phyloP scores from a whole-genome alignment of 2,797 vertebrate species.

The Pseudotriccus pelzelni region DNA sequence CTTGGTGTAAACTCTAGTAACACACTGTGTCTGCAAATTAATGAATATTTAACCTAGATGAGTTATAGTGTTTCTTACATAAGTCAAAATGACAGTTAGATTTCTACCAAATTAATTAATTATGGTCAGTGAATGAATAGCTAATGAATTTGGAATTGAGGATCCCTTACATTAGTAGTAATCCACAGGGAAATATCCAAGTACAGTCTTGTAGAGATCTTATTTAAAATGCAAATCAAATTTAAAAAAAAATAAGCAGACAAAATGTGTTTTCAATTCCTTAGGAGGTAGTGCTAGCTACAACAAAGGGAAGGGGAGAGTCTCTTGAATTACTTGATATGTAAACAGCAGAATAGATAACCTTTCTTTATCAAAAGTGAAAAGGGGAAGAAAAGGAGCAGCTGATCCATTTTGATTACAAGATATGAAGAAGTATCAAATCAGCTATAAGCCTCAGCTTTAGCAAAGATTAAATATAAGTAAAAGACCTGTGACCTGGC shows the following conservation, averaged over 20 bases:
- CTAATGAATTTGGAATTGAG: conserved; percentile 21
- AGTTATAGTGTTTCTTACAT: background rate
- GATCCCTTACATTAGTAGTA: background rate
- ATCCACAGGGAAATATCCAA: conserved; percentile 2
- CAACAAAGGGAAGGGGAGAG: background rate
- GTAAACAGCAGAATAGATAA: background rate
- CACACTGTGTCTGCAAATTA: background rate
- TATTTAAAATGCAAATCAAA: conserved; percentile 2
- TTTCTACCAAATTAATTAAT: conserved; percentile 43
- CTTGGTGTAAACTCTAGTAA: background rate
- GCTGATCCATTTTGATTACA: background rate
- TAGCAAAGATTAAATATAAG: background rate
- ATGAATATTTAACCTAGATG: conserved; percentile 33
- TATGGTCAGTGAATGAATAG: background rate
- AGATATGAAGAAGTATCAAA: background rate
- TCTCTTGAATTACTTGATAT: background rate
- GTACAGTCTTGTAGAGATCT: background rate
- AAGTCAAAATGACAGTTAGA: conserved; percentile 26
- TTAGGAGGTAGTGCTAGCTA: background rate
- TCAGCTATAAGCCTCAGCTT: background rate
- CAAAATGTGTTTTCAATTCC: background rate
- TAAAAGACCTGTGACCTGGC: background rate
- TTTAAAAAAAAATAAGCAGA: background rate
- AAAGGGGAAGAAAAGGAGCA: background rate
- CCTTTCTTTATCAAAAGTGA: background rate